Percentiles rank a stretch among this genome's conserved stretches.
Evolutionary conservation across 2,113 vertebrate species (phyloP).

Genomic region (Apaloderma vittatum): DNA sequence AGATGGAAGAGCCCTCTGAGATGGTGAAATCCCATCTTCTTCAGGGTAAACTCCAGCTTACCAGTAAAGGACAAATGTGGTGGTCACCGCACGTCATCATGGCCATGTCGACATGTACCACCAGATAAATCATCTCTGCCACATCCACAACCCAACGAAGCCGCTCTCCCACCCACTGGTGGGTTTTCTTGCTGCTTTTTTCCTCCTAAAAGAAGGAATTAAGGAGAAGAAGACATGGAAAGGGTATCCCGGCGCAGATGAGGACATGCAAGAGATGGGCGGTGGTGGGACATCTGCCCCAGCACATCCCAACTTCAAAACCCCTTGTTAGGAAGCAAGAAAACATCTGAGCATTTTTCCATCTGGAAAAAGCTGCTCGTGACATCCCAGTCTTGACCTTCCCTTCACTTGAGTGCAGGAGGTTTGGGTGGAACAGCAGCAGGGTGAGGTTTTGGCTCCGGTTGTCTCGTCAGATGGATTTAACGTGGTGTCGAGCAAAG

Average conservation of each 20-base stretch:
- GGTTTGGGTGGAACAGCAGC: not conserved
- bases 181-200: not conserved
- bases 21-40: not conserved
- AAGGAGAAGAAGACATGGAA: not conserved
- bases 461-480: not conserved
- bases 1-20: not conserved
- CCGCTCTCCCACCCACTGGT: not conserved
- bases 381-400: not conserved
- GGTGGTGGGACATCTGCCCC: not conserved
- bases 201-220: not conserved
- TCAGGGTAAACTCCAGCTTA: not conserved
- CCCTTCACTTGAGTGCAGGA: not conserved
- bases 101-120: not conserved
- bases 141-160: rapidly evolving
- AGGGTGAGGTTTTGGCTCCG: not conserved
- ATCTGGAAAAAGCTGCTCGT: not conserved
- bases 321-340: not conserved
- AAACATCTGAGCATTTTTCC: not conserved
- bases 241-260: rapidly evolving
- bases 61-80: not conserved
- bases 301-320: rapidly evolving
- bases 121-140: not conserved
- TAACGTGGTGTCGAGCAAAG: not conserved
- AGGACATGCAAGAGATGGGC: not conserved
- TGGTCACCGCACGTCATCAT: not conserved